Percentiles rank a stretch among this genome's conserved stretches.
phyloP scores from a whole-genome alignment of 2,888 invertebrate genomes.

The Oscheius sp. region DNA sequence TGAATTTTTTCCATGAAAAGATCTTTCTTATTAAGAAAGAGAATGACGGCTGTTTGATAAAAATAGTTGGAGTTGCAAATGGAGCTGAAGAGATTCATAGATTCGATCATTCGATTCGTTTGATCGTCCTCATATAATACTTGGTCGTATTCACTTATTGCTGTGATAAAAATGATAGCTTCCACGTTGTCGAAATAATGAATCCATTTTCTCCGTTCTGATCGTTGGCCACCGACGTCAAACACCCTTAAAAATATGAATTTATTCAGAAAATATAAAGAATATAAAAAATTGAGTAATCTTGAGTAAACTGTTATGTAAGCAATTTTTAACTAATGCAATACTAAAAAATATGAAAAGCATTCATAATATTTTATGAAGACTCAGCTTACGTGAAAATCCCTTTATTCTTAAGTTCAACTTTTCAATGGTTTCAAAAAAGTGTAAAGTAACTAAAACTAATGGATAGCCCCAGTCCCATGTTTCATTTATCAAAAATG shows the following conservation, averaged over 20 bases:
- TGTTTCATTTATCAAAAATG: too few species aligned
- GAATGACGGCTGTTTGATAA: constrained; percentile 68
- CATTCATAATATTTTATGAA: too few species aligned
- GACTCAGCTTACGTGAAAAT: too few species aligned
- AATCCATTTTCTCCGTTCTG: constrained; percentile 69
- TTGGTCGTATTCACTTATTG: constrained; percentile 70
- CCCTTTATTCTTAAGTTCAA: too few species aligned
- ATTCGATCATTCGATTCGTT: constrained; percentile 69
- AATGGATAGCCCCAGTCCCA: too few species aligned
- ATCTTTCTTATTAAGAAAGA: constrained; percentile 69
- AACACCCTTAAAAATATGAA: too few species aligned
- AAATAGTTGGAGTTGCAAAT: constrained; percentile 70
- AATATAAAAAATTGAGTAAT: too few species aligned
- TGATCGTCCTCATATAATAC: constrained; percentile 69
- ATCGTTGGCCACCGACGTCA: constrained; percentile 69
- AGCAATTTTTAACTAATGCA: too few species aligned
- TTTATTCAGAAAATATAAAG: not conserved
- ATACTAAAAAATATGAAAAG: too few species aligned
- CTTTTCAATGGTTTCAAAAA: too few species aligned
- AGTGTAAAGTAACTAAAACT: too few species aligned
- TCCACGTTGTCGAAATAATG: constrained; percentile 69
- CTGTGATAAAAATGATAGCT: constrained; percentile 69
- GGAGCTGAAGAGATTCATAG: constrained; percentile 69
- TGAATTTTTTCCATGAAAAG: constrained; percentile 69
- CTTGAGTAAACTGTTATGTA: too few species aligned